phyloP scores from a whole-genome alignment of 2,888 invertebrate species.

The Ethmia dodecea region DNA sequence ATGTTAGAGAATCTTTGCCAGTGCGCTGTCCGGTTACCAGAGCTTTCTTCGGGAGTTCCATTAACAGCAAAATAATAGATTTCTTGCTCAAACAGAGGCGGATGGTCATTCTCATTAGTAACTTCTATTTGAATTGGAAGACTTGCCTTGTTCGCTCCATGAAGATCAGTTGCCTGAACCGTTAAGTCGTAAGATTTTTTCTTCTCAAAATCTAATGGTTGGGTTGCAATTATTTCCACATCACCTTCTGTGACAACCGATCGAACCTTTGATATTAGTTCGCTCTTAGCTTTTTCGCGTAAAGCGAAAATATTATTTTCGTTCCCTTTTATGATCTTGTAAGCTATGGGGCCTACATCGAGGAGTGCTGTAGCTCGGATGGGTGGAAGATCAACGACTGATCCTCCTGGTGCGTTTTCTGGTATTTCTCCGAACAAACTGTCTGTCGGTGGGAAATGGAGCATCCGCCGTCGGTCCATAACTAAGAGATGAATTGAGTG shows the following conservation, averaged over 20 bases:
- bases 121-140: constrained; percentile 87
- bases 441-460: constrained; percentile 83
- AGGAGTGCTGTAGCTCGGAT: constrained; percentile 84
- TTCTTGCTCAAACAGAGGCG: constrained; percentile 88
- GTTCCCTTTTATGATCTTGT: constrained; percentile 88
- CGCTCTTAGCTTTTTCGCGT: constrained; percentile 74
- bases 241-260: constrained; percentile 79
- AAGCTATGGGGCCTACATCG: constrained; percentile 83
- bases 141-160: constrained; percentile 88
- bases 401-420: constrained; percentile 87
- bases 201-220: constrained; percentile 87
- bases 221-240: constrained; percentile 85
- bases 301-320: constrained; percentile 85
- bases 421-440: constrained; percentile 82
- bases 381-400: constrained; percentile 83
- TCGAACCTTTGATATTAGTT: constrained; percentile 62
- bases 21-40: constrained; percentile 78
- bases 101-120: constrained; percentile 94
- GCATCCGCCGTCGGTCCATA: constrained; percentile 88
- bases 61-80: constrained; percentile 88
- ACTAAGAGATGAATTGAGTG: constrained; percentile 90
- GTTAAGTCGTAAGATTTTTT: constrained; percentile 84
- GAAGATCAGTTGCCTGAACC: constrained; percentile 88
- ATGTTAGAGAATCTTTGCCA: constrained; percentile 90
- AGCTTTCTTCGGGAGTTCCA: constrained; percentile 77